These are phyloP conservation scores for Spea multiplicata DNA, from an alignment of 2,113 vertebrate genomes.

Conservation along the genomic window DNA sequence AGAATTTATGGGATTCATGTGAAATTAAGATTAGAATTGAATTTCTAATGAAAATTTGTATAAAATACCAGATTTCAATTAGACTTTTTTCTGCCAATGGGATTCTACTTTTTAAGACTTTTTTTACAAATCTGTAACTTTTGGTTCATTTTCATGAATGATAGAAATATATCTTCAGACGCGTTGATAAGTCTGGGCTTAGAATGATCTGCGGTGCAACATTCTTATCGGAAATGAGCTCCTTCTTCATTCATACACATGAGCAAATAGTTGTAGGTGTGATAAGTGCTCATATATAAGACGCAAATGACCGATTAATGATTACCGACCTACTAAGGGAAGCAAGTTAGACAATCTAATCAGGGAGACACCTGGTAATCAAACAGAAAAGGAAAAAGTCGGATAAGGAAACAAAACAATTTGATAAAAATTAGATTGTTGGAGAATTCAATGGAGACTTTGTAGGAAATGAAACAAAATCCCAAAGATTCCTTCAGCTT, in stretches of 20 bases:
- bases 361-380: conserved; percentile 33
- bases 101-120: too few species aligned
- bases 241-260: neutral
- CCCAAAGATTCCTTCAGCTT: too few species aligned
- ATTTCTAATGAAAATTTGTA: too few species aligned
- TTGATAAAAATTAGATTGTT: conserved; percentile 10
- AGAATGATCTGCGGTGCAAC: neutral
- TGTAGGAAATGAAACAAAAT: neutral
- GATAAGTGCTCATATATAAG: neutral
- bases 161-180: neutral
- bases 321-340: conserved; percentile 34
- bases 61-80: too few species aligned
- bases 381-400: conserved; percentile 16
- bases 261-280: neutral
- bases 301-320: conserved; percentile 19
- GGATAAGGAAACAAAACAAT: conserved; percentile 17
- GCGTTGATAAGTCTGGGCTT: neutral
- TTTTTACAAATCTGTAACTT: too few species aligned
- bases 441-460: conserved; percentile 6
- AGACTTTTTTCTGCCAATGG: too few species aligned
- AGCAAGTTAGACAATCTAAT: conserved; percentile 13
- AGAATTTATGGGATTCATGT: too few species aligned
- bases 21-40: too few species aligned
- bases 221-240: neutral
- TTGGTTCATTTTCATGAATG: neutral